Evolutionary conservation across 1,140 invertebrate species (phyloP).

Genomic region (Leptopilina clavipes): DNA sequence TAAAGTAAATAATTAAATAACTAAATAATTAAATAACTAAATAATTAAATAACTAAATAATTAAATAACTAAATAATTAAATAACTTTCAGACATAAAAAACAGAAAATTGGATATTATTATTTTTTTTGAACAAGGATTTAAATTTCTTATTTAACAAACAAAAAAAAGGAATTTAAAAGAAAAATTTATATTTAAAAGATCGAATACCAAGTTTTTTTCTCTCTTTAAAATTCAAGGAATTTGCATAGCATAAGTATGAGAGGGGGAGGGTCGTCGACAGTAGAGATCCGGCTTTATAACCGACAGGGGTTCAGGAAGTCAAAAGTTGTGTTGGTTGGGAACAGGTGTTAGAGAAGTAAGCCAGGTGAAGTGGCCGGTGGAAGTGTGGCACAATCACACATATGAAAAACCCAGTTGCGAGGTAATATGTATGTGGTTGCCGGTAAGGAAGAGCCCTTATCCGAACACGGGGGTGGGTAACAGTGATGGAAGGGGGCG

Average conservation of each 20-base stretch:
- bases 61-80: too few relatives aligned
- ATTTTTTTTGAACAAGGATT: too few relatives aligned
- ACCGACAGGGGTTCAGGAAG: slow-evolving; percentile 29
- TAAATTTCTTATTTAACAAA: too few relatives aligned
- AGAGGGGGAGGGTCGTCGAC: neutral
- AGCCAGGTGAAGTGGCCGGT: slow-evolving; percentile 21
- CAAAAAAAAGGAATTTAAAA: too few relatives aligned
- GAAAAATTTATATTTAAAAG: too few relatives aligned
- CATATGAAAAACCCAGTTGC: slow-evolving; percentile 20
- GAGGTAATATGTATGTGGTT: slow-evolving; percentile 41
- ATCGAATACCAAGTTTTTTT: neutral
- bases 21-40: too few relatives aligned
- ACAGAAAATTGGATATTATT: too few relatives aligned
- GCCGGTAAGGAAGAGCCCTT: slow-evolving; percentile 54
- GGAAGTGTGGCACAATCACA: slow-evolving; percentile 24
- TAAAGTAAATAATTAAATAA: too few relatives aligned
- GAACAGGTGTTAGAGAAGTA: slow-evolving; percentile 22
- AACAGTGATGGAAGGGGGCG: slow-evolving; percentile 12
- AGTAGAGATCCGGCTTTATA: slow-evolving; percentile 20
- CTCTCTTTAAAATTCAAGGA: neutral
- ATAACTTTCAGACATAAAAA: too few relatives aligned
- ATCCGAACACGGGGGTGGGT: slow-evolving; percentile 21
- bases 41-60: too few relatives aligned
- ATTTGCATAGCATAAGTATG: neutral
- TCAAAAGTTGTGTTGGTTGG: slow-evolving; percentile 14